Percentiles rank a stretch among this genome's conserved stretches.
Evolutionary conservation across 2,888 invertebrate species (phyloP).

Genomic region (Ephialtes manifestator): DNA sequence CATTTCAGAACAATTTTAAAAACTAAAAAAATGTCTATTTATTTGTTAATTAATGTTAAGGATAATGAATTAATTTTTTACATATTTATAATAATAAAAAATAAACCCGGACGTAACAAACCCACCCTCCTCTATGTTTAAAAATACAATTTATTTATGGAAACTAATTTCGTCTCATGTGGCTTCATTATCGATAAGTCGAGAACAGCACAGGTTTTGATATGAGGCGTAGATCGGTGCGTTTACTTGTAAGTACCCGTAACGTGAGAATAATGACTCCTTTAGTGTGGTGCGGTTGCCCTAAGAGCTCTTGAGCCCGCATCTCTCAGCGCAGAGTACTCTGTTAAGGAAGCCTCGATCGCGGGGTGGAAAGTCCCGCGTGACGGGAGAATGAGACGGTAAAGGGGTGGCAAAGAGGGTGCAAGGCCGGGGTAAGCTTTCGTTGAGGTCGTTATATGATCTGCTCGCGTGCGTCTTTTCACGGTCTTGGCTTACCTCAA

Average conservation of each 20-base stretch:
- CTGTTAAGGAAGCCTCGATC: constrained; percentile 64
- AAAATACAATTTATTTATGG: background rate
- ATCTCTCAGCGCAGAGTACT: constrained; percentile 44
- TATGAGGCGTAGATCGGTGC: constrained; percentile 58
- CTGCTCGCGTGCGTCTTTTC: constrained; percentile 63
- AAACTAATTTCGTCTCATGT: background rate
- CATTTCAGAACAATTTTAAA: too few species aligned
- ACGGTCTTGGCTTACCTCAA: constrained; percentile 51
- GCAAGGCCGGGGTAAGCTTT: constrained; percentile 47
- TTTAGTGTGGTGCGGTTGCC: constrained; percentile 59
- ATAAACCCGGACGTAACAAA: too few species aligned
- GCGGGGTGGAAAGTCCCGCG: constrained; percentile 36
- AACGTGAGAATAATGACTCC: constrained; percentile 68
- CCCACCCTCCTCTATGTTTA: too few species aligned
- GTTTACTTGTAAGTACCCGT: constrained; percentile 66
- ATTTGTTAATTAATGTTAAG: too few species aligned
- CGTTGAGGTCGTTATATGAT: constrained; percentile 60
- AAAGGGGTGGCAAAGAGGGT: constrained; percentile 25
- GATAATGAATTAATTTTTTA: too few species aligned
- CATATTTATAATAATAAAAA: too few species aligned
- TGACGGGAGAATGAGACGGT: constrained; percentile 9
- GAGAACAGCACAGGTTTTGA: constrained; percentile 22
- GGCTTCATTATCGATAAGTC: constrained; percentile 56
- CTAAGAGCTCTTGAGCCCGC: constrained; percentile 63
- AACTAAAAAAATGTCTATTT: too few species aligned